phyloP scores from a whole-genome alignment of 2,113 vertebrate species.

The Rynchops niger region DNA sequence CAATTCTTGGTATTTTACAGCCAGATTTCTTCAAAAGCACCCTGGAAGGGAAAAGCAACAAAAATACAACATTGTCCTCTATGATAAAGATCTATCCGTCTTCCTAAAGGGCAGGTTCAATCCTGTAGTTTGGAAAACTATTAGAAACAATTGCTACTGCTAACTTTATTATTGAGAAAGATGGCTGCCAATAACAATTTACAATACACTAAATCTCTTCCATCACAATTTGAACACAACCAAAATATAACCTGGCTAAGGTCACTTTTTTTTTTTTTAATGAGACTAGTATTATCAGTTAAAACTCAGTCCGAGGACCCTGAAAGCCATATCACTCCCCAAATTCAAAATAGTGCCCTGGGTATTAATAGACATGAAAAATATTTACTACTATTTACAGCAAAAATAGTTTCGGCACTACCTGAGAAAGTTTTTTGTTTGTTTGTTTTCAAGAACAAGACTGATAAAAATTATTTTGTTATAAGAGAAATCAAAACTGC shows the following conservation, averaged over 20 bases:
- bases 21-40: conserved; percentile 94
- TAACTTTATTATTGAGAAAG: background rate
- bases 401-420: background rate
- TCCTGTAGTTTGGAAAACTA: background rate
- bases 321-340: background rate
- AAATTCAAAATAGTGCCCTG: background rate
- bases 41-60: conserved; percentile 61
- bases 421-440: background rate
- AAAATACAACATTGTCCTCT: background rate
- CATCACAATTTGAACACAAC: background rate
- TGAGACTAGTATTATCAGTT: background rate
- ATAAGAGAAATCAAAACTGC: background rate
- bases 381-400: background rate
- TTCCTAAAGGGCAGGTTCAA: background rate
- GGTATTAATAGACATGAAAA: background rate
- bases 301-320: background rate
- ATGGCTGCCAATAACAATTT: background rate
- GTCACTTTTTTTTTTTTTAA: background rate
- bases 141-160: background rate
- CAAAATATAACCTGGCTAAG: background rate
- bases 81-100: background rate
- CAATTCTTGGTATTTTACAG: conserved; percentile 90
- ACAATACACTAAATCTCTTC: background rate
- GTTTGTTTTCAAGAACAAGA: background rate
- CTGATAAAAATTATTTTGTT: background rate